Percentiles rank a stretch among this genome's conserved stretches.
These are phyloP conservation scores for Delia radicum DNA, from an alignment of 1,140 invertebrate genomes.

Conservation along the genomic window DNA sequence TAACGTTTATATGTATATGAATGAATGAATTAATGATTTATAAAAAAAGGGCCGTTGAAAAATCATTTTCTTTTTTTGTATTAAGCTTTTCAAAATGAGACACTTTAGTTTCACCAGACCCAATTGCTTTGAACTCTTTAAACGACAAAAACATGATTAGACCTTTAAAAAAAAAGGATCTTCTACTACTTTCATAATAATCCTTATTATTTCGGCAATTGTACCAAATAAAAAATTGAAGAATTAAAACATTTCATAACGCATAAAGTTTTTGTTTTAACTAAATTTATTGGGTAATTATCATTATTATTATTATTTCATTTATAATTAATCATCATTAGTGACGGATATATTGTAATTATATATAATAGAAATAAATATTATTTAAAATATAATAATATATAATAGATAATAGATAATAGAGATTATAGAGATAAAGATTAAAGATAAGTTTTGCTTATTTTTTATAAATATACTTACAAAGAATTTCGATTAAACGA, in stretches of 20 bases:
- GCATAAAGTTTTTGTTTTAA: constrained; percentile 51
- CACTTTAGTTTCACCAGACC: constrained; percentile 28
- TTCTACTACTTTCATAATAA: background rate
- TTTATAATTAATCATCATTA: background rate
- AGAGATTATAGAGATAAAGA: too few species aligned
- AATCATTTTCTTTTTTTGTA: constrained; percentile 28
- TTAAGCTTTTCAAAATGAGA: constrained; percentile 39
- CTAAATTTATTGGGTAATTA: constrained; percentile 55
- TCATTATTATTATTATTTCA: background rate
- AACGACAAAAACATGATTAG: background rate
- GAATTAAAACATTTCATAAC: constrained; percentile 24
- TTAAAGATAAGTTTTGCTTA: too few species aligned
- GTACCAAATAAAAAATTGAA: background rate
- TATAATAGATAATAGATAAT: too few species aligned
- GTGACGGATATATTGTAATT: background rate
- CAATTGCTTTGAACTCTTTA: constrained; percentile 24
- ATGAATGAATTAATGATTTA: constrained; percentile 3
- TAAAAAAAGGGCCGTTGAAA: constrained; percentile 30
- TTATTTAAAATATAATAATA: too few species aligned
- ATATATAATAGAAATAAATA: too few species aligned
- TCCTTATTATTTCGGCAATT: background rate
- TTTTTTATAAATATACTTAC: too few species aligned
- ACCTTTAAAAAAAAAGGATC: background rate
- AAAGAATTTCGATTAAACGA: too few species aligned
- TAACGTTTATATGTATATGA: background rate